These are phyloP conservation scores for Glyptemys insculpta DNA, from an alignment of 2,797 vertebrate species.

Conservation along the genomic window DNA sequence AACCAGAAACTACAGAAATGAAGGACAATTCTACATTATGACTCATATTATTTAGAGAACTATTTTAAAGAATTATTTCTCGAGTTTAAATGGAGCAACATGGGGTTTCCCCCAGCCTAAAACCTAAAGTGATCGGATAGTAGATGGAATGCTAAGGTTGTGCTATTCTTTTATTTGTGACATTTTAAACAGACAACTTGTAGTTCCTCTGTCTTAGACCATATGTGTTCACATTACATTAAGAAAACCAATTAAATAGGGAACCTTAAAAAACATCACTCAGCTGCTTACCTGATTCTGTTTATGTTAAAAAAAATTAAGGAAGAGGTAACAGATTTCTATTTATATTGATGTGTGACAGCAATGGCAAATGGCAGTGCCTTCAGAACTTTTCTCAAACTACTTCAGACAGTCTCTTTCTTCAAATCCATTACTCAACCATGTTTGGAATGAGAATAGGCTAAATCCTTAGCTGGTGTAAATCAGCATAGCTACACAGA, in stretches of 20 bases:
- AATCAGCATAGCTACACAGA: background rate
- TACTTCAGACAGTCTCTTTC: background rate
- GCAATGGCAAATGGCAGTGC: background rate
- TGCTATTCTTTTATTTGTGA: constrained; percentile 1
- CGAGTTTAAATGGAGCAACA: constrained; percentile 41
- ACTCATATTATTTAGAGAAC: constrained; percentile 60
- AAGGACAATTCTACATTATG: constrained; percentile 14
- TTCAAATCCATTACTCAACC: background rate
- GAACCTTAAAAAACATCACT: background rate
- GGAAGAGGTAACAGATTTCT: background rate
- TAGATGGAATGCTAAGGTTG: background rate
- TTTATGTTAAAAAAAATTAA: background rate
- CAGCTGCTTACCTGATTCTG: background rate
- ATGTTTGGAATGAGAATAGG: background rate
- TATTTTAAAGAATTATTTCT: constrained; percentile 44
- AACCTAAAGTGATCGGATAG: constrained; percentile 28
- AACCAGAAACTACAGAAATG: constrained; percentile 29
- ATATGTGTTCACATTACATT: constrained; percentile 7
- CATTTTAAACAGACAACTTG: background rate
- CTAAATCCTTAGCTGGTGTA: background rate
- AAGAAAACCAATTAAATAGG: background rate
- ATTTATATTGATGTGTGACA: background rate
- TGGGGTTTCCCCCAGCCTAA: constrained; percentile 11
- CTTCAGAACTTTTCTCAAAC: background rate
- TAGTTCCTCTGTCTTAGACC: background rate